Percentiles rank a stretch among this genome's conserved stretches.
Conservation (phyloP, 1,140 invertebrate species). For the Drosophila yakuba region DNA sequence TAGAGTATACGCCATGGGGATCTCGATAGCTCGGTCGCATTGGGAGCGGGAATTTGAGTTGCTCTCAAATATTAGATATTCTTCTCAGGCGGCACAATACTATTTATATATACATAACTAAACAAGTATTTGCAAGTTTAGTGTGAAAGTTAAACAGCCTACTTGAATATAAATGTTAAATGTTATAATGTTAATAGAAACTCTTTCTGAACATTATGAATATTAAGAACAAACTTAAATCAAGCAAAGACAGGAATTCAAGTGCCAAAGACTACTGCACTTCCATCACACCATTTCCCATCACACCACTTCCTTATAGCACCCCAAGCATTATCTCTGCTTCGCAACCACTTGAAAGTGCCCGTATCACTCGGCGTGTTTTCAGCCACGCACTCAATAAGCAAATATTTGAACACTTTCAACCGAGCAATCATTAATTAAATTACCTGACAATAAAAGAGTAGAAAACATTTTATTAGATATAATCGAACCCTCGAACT, state of each 20-base stretch:
- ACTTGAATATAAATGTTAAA: neutral
- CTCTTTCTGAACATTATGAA: neutral
- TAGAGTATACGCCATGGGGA: slow-evolving; percentile 45
- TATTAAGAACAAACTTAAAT: neutral
- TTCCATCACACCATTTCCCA: neutral
- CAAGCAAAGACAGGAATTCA: slow-evolving; percentile 6
- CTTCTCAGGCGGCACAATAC: neutral
- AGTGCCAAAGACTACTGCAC: neutral
- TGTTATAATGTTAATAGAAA: neutral
- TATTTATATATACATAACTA: no score
- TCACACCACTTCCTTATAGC: slow-evolving; percentile 30
- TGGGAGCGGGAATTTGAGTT: neutral
- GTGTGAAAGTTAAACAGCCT: no score
- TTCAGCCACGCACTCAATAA: slow-evolving; percentile 17
- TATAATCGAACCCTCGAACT: neutral
- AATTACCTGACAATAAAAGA: slow-evolving; percentile 75
- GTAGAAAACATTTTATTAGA: slow-evolving; percentile 12
- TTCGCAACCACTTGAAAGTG: slow-evolving; percentile 13
- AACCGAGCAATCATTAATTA: slow-evolving; percentile 68
- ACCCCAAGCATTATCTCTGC: slow-evolving; percentile 11
- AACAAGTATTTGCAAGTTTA: no score
- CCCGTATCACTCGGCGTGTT: slow-evolving; percentile 22
- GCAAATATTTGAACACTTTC: slow-evolving; percentile 48
- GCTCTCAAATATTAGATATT: neutral
- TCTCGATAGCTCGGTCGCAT: no score